Conservation (phyloP, 2,797 vertebrate species). For the Hemibagrus guttatus region DNA sequence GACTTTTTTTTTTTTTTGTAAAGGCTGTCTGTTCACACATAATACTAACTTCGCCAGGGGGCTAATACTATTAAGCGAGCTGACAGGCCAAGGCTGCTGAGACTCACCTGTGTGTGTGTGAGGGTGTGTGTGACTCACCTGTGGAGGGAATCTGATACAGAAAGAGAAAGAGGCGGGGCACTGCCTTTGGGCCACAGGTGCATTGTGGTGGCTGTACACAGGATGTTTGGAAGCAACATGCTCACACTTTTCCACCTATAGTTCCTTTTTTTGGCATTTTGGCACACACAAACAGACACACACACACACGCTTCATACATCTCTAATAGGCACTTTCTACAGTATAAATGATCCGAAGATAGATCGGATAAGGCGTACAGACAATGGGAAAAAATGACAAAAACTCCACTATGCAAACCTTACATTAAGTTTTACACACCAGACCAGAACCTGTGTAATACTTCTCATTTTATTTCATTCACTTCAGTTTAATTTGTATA, state of each 20-base stretch:
- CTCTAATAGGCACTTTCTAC: not conserved
- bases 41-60: slow-evolving; percentile 67
- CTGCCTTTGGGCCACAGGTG: slow-evolving; percentile 63
- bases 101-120: slow-evolving; percentile 72
- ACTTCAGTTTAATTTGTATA: too few species aligned
- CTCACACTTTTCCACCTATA: not conserved
- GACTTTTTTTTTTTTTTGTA: slow-evolving; percentile 56
- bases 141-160: slow-evolving; percentile 74
- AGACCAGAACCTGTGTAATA: not conserved
- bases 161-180: slow-evolving; percentile 66
- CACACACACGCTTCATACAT: not conserved
- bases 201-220: slow-evolving; percentile 57
- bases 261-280: not conserved
- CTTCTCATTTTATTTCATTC: too few species aligned
- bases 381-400: too few species aligned
- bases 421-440: not conserved
- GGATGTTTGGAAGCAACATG: not conserved
- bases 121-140: slow-evolving; percentile 67
- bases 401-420: not conserved
- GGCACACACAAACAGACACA: not conserved
- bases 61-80: slow-evolving; percentile 75
- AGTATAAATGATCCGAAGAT: too few species aligned
- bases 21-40: slow-evolving; percentile 69
- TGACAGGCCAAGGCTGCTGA: slow-evolving; percentile 73
- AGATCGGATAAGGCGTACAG: too few species aligned